Percentiles rank a stretch among this genome's conserved stretches.
These are phyloP conservation scores for Sebastes trivittatus DNA, from an alignment of 2,797 vertebrate genomes.

Conservation along the genomic window DNA sequence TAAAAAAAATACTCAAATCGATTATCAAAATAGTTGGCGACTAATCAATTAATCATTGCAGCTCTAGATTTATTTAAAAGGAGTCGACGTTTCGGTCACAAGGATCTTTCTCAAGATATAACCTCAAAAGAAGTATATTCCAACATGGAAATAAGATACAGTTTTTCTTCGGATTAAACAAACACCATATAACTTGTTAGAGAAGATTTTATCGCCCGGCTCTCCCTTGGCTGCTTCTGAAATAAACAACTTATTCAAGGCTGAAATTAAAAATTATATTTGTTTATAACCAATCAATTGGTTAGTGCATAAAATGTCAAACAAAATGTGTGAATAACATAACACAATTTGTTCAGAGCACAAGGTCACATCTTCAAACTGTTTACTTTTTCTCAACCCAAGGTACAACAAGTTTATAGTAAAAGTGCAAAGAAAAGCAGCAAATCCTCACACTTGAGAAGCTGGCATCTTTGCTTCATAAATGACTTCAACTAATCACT, in stretches of 20 bases:
- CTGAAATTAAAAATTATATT: background rate
- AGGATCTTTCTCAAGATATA: background rate
- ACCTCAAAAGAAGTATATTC: background rate
- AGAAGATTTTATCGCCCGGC: no score
- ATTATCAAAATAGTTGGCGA: no score
- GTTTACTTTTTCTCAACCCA: background rate
- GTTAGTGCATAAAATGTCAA: background rate
- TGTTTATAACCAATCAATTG: background rate
- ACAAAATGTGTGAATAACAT: background rate
- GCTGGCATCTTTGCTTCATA: no score
- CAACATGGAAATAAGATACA: background rate
- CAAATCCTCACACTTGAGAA: background rate
- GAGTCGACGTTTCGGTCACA: background rate
- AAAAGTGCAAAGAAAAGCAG: background rate
- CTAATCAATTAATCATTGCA: no score
- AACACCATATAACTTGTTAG: rapidly evolving
- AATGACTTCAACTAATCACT: no score
- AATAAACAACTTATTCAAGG: background rate
- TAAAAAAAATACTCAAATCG: no score
- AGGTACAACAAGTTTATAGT: background rate
- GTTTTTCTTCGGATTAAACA: background rate
- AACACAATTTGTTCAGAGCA: background rate
- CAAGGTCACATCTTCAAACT: background rate
- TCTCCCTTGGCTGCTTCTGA: background rate
- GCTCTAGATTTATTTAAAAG: no score